Base-by-base conservation (phyloP, 2,888 invertebrate species). In the Ophion ventricosus region DNA sequence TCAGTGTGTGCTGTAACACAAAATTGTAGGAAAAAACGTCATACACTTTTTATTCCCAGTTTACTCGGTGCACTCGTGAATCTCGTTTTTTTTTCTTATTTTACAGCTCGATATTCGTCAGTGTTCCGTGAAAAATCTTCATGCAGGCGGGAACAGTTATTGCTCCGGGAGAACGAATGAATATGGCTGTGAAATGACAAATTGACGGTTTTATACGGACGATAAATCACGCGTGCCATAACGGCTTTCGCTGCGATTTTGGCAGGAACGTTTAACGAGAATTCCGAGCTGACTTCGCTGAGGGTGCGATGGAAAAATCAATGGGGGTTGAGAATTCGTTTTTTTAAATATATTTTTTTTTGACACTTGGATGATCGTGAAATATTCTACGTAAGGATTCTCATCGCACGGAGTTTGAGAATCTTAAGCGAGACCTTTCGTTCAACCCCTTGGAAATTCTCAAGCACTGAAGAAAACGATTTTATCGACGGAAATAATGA, bases 1-100 rank as follows among this genome's bases (percentile, higher is more conserved):
- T 98, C 90, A 99, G 94, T 72, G 98, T 98, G 93, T 98, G 97
- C 97, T 98, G 95, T 76, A 95, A 95, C 93, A 93, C 92, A 92
- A 92, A 88, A 72, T 75, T 56, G 49, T 72, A 70, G 29, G 43
- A 83, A 72, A 75, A 72, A 64, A 54, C 1, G 29, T 35, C 11
- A 64, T 10, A 49, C 49, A 49, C 10, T n/a, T 75, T 76, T 67
- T 80, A 14, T 43, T 61, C 29, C 63, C 56, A 29, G 40, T 49
- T 59, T 43, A 26, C 14, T 40, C 54, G 40, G 43, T 43, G 25
- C n/a, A 14, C 56, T 43, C 11, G 35, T 57, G 20, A 70, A 74
- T 75, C 17, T 2, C 17, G 2, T 14, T 49, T 49, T 49, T 49
- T 23, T 57, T 23, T 57, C 14, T 26, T 79, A 72, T 75, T 70